Evolutionary conservation across 2,113 vertebrate species (phyloP), one percentile per base, ranked within the genome.

Genomic region (Apeltes quadracus): DNA sequence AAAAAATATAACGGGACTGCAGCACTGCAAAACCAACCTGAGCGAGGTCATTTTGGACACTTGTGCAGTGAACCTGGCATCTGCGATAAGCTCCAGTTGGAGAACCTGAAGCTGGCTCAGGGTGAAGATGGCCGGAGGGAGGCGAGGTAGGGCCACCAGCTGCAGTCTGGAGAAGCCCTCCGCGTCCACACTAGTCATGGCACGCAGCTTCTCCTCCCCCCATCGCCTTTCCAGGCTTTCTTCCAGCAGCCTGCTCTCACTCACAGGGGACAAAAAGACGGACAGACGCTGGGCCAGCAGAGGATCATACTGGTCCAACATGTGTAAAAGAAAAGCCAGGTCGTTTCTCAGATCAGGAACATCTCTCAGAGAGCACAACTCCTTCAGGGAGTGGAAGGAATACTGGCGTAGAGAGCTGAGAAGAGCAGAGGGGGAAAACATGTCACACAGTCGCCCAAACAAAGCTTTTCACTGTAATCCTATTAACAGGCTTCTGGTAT

Each of bases 291-390:
- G 93, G 50, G 89, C 92, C 84, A 94, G 90, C 43, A 96, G 61
- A 0, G 92, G 92, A 80, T 95, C 93, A 0, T 94, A 95, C 83
- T 93, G 93, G 76, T 96, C 95, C 1, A 93, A 82, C 94, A 96
- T 94, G 88, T 96, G 94, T 18, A 95, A 64, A 43, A 96, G 91
- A 41, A 95, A 95, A 55, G 95, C 94, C 82, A 96, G 90, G 84
- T 96, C 95, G 4, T 95, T 95, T 13, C 86, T 87, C 14, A 95
- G 89, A 50, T 94, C 93, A 0, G 94, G 93, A 0, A 93, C 88
- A 5, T 94, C 93, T 64, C 84, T 69, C 62, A 93, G 76, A 32
- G 85, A 87, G 54, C 75, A 80, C 25, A 82, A 44, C 46, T 94
- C 92, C 4, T 82, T 91, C 12, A 90, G 74, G 10, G 75, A 84